Evolutionary conservation across 1,140 invertebrate species (phyloP).

Genomic region (Lethocerus indicus): DNA sequence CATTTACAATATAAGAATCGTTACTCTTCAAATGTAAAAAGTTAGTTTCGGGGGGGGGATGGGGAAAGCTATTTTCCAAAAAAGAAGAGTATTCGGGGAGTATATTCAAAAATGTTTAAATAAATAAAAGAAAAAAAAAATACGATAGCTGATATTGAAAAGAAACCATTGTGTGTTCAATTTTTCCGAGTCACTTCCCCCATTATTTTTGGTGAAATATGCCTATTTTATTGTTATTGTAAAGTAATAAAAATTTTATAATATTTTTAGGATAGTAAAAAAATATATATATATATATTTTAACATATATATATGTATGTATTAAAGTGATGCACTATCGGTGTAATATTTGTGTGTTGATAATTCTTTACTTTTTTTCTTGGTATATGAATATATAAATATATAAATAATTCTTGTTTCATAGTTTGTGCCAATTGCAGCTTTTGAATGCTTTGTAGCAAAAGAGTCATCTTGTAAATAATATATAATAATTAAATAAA

Average conservation of each 20-base stretch:
- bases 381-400: too few species aligned
- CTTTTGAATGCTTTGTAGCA: constrained; percentile 1
- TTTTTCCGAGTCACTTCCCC: not conserved
- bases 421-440: constrained; percentile 14
- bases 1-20: not conserved
- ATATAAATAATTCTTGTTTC: constrained; percentile 11
- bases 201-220: constrained; percentile 3
- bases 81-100: not conserved
- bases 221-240: constrained; percentile 14
- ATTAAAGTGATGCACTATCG: constrained; percentile 11
- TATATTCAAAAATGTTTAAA: not conserved
- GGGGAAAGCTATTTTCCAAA: not conserved
- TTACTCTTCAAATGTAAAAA: not conserved
- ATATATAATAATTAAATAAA: constrained; percentile 4
- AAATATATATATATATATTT: too few species aligned
- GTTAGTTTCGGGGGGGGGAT: not conserved
- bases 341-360: constrained; percentile 11
- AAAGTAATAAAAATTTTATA: constrained; percentile 14
- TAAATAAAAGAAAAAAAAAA: not conserved
- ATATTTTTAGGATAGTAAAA: constrained; percentile 13
- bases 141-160: not conserved
- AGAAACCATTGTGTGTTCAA: constrained; percentile 9
- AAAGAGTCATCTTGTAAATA: constrained; percentile 6
- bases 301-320: constrained; percentile 5
- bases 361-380: constrained; percentile 7